phyloP scores from a whole-genome alignment of 2,113 vertebrate species.

The Anseranas semipalmata region DNA sequence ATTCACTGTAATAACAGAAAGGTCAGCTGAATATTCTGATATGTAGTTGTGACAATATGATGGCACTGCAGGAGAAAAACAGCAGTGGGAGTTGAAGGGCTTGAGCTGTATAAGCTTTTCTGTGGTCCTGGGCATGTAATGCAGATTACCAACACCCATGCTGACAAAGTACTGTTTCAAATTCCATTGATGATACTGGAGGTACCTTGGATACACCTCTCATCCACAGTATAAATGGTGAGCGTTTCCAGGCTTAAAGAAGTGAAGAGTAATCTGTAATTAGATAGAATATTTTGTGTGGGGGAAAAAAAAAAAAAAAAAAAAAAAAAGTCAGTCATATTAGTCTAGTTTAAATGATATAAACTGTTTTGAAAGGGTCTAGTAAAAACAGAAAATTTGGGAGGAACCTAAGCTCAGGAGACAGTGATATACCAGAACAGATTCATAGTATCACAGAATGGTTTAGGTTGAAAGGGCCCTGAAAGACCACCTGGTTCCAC shows the following conservation, averaged over 20 bases:
- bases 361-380: neutral
- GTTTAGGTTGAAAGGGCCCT: too few species aligned
- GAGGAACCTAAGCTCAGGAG: neutral
- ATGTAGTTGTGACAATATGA: neutral
- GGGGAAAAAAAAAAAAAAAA: too few species aligned
- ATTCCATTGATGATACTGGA: accelerated
- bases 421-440: accelerated
- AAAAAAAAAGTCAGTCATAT: neutral
- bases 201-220: neutral
- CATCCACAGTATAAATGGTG: neutral
- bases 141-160: neutral
- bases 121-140: neutral
- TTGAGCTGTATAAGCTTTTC: neutral
- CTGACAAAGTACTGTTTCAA: neutral
- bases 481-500: too few species aligned
- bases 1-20: neutral
- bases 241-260: neutral
- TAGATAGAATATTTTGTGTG: neutral
- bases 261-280: neutral
- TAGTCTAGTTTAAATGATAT: neutral
- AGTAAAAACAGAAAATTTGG: neutral
- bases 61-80: neutral
- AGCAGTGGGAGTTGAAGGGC: neutral
- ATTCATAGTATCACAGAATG: too few species aligned
- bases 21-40: neutral